Base-by-base conservation (phyloP, 2,797 vertebrate genomes). In the Microctenopoma stevenorrisi region DNA sequence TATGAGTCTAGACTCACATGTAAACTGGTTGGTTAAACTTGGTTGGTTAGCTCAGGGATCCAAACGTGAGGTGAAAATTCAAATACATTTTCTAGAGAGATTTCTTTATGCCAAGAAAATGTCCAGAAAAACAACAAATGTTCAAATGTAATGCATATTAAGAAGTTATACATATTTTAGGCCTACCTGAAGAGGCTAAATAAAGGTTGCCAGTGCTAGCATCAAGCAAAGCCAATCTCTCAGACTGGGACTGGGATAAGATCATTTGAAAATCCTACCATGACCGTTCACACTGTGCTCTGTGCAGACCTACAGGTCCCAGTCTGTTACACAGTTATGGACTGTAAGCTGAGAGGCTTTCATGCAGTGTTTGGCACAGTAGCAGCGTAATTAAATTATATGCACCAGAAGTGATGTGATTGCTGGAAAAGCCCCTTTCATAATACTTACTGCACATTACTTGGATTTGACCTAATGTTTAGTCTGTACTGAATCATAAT, bases 291-390 rank as follows among this genome's bases (percentile, higher is more conserved):
- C 67, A 67, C 85, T 78, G 83, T 66, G 79, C 66, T 64, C 61
- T 62, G 28, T 47, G 30, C 69, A 53, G 64, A 60, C 50, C 61
- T 52, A 72, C 42, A 68, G 76, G 49, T 66, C 66, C 62, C 87
- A 90, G 84, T 90, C 86, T 90, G 90, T 88, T 83, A 46, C 87
- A 82, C 88, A 88, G 86, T 70, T 4, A 81, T 25, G 44, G 72
- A 64, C 72, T 76, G 46, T 47, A 71, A 75, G 74, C 82, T 26
- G 40, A 87, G 78, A 81, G 79, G 54, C 86, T 64, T 78, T 76
- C 83, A 73, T 68, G 68, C 65, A 61, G 60, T 50, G 53, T 71
- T 86, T 88, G 83, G 78, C 82, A 77, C 59, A 60, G 49, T 63
- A 49, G 58, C 49, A n/a, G 47, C 65, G 6, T 81, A 80, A 88